Conservation (phyloP, 2,797 vertebrate genomes). For the Helarctos malayanus region DNA sequence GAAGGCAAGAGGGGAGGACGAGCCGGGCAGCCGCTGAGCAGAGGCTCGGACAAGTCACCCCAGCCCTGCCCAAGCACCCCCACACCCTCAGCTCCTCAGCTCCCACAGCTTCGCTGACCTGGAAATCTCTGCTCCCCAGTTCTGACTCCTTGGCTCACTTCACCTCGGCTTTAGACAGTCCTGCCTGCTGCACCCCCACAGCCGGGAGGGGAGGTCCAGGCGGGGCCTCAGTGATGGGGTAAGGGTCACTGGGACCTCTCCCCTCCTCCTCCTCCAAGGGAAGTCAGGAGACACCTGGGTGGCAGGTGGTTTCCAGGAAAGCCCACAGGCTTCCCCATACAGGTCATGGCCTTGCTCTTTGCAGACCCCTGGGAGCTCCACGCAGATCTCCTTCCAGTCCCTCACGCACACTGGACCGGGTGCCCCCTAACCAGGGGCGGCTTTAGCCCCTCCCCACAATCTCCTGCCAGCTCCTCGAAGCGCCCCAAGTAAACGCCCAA, state of each 20-base stretch:
- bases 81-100: neutral
- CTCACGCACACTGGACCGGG: neutral
- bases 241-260: neutral
- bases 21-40: neutral
- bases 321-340: neutral
- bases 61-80: neutral
- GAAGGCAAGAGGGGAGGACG: neutral
- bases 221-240: neutral
- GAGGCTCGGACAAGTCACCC: neutral
- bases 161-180: neutral
- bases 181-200: neutral
- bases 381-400: neutral
- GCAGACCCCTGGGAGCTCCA: accelerated
- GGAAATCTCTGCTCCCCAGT: neutral
- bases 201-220: neutral
- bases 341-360: neutral
- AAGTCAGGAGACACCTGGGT: neutral
- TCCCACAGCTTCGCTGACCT: neutral
- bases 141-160: neutral
- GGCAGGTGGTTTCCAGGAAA: neutral
- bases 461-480: neutral
- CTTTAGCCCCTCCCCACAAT: neutral
- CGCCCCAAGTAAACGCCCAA: neutral
- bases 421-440: neutral
- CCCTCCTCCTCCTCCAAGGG: neutral